These are phyloP conservation scores for Pterobdella sp. DNA, from an alignment of 2,888 invertebrate species.

Conservation along the genomic window DNA sequence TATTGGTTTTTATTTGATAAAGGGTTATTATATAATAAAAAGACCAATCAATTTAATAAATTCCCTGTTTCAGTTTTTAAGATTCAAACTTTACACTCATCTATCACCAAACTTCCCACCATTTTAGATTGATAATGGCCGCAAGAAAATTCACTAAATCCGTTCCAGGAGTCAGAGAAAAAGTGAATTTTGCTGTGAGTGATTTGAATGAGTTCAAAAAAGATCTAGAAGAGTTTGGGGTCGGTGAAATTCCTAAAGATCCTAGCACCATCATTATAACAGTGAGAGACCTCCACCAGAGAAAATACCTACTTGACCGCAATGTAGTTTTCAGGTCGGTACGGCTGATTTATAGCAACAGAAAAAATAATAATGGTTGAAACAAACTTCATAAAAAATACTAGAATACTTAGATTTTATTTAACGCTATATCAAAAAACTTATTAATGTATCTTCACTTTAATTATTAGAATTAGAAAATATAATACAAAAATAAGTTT, in stretches of 20 bases:
- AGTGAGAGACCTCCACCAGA: conserved; percentile 20
- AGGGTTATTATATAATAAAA: not conserved
- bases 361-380: no score
- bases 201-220: conserved; percentile 28
- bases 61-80: not conserved
- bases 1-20: no score
- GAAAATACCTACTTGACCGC: conserved; percentile 20
- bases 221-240: conserved; percentile 29
- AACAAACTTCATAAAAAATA: no score
- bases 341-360: no score
- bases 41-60: not conserved
- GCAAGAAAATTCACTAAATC: conserved; percentile 23
- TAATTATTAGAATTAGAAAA: no score
- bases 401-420: no score
- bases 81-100: not conserved
- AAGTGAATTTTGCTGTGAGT: conserved; percentile 28
- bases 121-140: conserved; percentile 21
- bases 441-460: no score
- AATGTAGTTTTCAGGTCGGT: no score
- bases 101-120: not conserved
- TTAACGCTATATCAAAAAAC: no score
- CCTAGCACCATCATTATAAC: conserved; percentile 15
- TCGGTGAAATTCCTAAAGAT: conserved; percentile 8
- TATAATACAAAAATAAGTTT: no score
- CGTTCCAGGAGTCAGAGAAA: not conserved